These are phyloP conservation scores for Acrossocheilus wenchowensis DNA, from an alignment of 2,797 vertebrate genomes.

Conservation along the genomic window DNA sequence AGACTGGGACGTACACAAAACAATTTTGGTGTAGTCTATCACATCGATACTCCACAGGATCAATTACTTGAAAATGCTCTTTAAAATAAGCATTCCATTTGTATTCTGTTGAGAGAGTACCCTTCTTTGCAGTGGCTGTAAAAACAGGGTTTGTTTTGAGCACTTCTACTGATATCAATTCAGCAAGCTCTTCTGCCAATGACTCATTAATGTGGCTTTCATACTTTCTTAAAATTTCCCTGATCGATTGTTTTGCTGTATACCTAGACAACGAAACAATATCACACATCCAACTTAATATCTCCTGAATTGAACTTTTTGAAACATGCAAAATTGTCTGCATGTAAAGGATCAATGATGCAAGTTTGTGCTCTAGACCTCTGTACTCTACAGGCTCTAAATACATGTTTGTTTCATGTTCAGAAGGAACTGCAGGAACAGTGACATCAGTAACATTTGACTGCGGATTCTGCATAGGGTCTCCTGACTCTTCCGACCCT, in stretches of 20 bases:
- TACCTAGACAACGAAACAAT: background rate
- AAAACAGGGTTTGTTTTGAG: background rate
- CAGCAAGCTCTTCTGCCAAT: conserved; percentile 10
- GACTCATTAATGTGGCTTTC: background rate
- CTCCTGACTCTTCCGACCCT: background rate
- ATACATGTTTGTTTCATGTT: background rate
- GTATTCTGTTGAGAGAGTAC: conserved; percentile 29
- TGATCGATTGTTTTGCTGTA: background rate
- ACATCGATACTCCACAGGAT: conserved; percentile 37
- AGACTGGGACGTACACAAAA: conserved; percentile 46
- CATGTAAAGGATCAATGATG: conserved; percentile 39
- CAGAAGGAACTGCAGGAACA: background rate
- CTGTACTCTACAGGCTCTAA: conserved; percentile 27
- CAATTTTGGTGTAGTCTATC: conserved; percentile 20
- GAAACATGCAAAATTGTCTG: conserved; percentile 46
- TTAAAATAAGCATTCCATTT: conserved; percentile 33
- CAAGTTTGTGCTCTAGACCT: conserved; percentile 32
- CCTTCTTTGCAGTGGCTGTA: conserved; percentile 17
- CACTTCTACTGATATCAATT: background rate
- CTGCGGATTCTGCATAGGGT: background rate
- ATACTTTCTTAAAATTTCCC: background rate
- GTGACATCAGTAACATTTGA: background rate
- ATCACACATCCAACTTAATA: background rate
- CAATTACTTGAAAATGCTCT: conserved; percentile 47
- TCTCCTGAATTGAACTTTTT: background rate